A percentile compares a stretch with the other conserved stretches of the same genome.
These are phyloP conservation scores for Peribatodes rhomboidaria DNA, from an alignment of 2,888 invertebrate species.

Conservation along the genomic window DNA sequence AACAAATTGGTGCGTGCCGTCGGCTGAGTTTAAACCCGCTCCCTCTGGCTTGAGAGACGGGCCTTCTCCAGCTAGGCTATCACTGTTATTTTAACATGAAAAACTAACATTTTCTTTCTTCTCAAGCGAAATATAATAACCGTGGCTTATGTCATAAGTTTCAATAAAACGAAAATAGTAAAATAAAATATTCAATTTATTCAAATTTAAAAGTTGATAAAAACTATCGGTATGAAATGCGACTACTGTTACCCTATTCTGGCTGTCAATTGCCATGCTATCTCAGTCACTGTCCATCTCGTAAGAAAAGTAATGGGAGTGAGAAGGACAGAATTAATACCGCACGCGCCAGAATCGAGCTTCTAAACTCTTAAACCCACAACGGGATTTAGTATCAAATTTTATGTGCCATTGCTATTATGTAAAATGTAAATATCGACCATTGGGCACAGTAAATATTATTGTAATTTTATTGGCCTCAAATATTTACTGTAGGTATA, in stretches of 20 bases:
- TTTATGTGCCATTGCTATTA: slow-evolving; percentile 23
- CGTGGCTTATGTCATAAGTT: no score
- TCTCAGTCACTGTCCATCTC: no score
- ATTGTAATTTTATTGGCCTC: slow-evolving; percentile 33
- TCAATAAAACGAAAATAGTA: not conserved
- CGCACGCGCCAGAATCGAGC: no score
- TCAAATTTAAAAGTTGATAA: slow-evolving; percentile 6
- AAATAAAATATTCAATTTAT: slow-evolving; percentile 1
- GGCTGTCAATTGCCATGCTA: no score
- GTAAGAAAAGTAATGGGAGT: no score
- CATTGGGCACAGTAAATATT: slow-evolving; percentile 26
- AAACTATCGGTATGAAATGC: not conserved
- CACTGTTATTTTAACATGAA: not conserved
- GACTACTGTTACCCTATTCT: no score
- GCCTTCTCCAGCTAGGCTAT: no score
- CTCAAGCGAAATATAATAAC: no score
- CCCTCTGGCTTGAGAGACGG: no score
- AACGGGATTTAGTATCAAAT: slow-evolving; percentile 31
- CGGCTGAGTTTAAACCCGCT: no score
- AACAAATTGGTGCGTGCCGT: no score
- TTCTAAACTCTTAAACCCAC: slow-evolving; percentile 19
- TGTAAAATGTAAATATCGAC: slow-evolving; percentile 31
- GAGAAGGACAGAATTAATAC: no score
- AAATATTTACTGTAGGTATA: slow-evolving; percentile 31
- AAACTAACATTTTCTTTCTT: not conserved